Evolutionary conservation across 2,797 vertebrate genomes (phyloP).

Genomic region (Pristis pectinata): DNA sequence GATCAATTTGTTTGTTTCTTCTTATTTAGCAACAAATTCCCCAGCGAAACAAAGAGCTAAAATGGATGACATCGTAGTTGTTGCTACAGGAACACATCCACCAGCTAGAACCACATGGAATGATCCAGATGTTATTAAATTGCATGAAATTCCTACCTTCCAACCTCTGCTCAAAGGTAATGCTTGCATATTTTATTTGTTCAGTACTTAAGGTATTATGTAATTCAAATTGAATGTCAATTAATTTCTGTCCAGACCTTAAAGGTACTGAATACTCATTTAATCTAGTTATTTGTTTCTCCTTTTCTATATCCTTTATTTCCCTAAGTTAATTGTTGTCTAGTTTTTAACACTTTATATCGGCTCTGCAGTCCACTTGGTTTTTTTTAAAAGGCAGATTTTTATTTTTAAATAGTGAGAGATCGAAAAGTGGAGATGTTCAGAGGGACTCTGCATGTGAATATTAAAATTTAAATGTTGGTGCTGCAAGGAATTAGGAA

Average conservation of each 20-base stretch:
- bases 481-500: too few relatives aligned
- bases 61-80: slow-evolving; percentile 97
- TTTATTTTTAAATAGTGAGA: too few relatives aligned
- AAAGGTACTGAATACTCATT: neutral
- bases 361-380: neutral
- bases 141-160: slow-evolving; percentile 96
- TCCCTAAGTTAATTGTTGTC: neutral
- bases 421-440: too few relatives aligned
- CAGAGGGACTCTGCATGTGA: too few relatives aligned
- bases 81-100: slow-evolving; percentile 79
- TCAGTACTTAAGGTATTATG: neutral
- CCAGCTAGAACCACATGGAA: slow-evolving; percentile 82
- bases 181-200: neutral
- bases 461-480: too few relatives aligned
- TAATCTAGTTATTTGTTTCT: neutral
- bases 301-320: neutral
- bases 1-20: slow-evolving; percentile 27
- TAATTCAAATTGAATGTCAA: neutral
- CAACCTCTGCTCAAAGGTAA: slow-evolving; percentile 93
- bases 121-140: slow-evolving; percentile 94
- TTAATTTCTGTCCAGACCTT: neutral
- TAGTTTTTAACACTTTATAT: neutral
- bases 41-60: slow-evolving; percentile 91
- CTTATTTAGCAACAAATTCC: slow-evolving; percentile 69
- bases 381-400: too few relatives aligned